Evolutionary conservation across 2,797 vertebrate genomes (phyloP).

Genomic region (Thunnus albacares): DNA sequence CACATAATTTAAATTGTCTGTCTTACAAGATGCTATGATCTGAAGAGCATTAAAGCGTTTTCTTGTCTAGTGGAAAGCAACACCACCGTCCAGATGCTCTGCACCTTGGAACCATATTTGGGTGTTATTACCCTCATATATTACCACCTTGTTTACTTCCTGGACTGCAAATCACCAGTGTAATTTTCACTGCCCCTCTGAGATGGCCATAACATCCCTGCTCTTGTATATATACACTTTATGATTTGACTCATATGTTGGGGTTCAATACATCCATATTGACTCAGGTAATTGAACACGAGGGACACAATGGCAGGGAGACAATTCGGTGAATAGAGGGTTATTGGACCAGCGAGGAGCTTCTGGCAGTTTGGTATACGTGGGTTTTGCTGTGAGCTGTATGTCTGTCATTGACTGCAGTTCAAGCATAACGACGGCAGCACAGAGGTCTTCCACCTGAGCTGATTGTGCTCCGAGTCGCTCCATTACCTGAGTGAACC

Average conservation of each 20-base stretch:
- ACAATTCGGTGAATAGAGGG: slow-evolving; percentile 55
- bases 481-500: slow-evolving; percentile 74
- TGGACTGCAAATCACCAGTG: slow-evolving; percentile 71
- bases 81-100: slow-evolving; percentile 57
- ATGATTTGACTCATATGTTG: slow-evolving; percentile 81
- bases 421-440: slow-evolving; percentile 71
- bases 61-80: slow-evolving; percentile 38
- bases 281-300: slow-evolving; percentile 82
- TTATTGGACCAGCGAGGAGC: slow-evolving; percentile 62
- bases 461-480: slow-evolving; percentile 48
- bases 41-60: slow-evolving; percentile 37
- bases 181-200: slow-evolving; percentile 73
- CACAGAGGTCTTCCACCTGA: slow-evolving; percentile 72
- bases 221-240: slow-evolving; percentile 81
- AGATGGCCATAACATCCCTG: slow-evolving; percentile 63
- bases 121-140: slow-evolving; percentile 72
- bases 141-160: slow-evolving; percentile 78
- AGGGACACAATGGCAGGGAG: slow-evolving; percentile 63
- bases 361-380: slow-evolving; percentile 32
- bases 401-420: slow-evolving; percentile 74
- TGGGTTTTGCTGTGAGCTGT: slow-evolving; percentile 43
- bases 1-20: slow-evolving; percentile 34
- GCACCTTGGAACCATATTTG: slow-evolving; percentile 49
- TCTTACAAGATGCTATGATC: slow-evolving; percentile 41
- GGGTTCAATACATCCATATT: slow-evolving; percentile 81